phyloP scores from a whole-genome alignment of 2,113 vertebrate species.

The sheep (Ovis aries) region ARS-UI_Ramb_v3.0 NC_056056.1:622001-622500 shows the following conservation, averaged over 20 bases:
- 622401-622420: rapidly evolving
- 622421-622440: background rate
- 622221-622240: background rate
- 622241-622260: background rate
- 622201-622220: background rate
- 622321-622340: background rate
- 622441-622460: no score
- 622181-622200: background rate
- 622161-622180: background rate
- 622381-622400: background rate
- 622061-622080: background rate
- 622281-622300: background rate
- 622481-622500: rapidly evolving
- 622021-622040: rapidly evolving
- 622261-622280: background rate
- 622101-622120: background rate
- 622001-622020: background rate
- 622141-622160: background rate
- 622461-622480: background rate
- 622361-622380: rapidly evolving
- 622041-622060: background rate
- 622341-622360: no score
- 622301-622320: background rate
- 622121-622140: background rate
- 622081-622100: background rate